Evolutionary conservation across 2,113 vertebrate species (phyloP), one percentile per base, ranked within the genome.

Genomic region (Gavia stellata): DNA sequence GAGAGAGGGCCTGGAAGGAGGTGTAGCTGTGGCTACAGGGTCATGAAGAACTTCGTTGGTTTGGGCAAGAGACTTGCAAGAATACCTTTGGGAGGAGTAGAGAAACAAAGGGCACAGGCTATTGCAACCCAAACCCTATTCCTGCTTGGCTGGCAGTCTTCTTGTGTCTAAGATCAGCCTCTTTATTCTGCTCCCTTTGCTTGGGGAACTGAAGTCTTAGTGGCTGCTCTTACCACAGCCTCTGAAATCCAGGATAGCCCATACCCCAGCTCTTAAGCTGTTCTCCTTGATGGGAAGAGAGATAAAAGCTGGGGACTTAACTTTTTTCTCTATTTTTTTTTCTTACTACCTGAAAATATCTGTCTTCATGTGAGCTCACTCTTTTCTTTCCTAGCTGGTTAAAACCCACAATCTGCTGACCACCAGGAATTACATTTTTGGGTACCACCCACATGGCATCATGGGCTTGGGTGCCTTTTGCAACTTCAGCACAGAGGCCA

Each of bases 401-500:
- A 99, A 99, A 98, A 99, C 99, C 8, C 98, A 99, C 89, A 98
- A 99, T 84, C 97, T 99, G 93, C 97, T 98, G 75, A 99, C 99
- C 87, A 99, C 96, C 95, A 98, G 99, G 94, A 99, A 99, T 97
- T 99, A 99, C 96, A 99, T 99, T 81, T 98, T 99, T 47, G 99
- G 99, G 19, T 99, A 99, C 98, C 99, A 99, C 78, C 99, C 99
- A 1, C 99, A 99, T 1, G 99, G 99, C 71, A 99, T 99, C 97
- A 98, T 99, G 97, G 98, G 99, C 84, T 98, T 99, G 10, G 99
- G 99, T 1, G 99, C 98, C 47, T 99, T 99, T 97, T 99, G 99
- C 94, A 99, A 99, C 98, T 99, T 99, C 77, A 98, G 99, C 67
- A 99, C 99, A 0, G 99, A 99, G 92, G 99, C 99, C 59, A 99